Evolutionary conservation across 92 coral and sea anemone species (phyloP).

Genomic region (Zoanthus sociatus): DNA sequence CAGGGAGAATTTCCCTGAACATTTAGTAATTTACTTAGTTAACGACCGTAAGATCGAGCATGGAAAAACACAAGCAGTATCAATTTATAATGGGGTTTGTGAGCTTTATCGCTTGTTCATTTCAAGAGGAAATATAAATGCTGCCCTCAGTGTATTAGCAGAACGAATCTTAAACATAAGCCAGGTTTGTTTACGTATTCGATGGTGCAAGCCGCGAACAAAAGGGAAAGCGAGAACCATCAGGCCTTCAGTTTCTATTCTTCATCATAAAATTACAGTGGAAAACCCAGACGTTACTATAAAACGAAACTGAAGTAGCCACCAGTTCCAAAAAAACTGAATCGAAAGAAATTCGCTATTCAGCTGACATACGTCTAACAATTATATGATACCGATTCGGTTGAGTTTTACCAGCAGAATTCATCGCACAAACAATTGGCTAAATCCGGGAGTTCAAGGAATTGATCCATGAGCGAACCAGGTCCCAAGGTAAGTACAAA

Average conservation of each 20-base stretch:
- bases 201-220: background rate
- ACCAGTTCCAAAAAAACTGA: background rate
- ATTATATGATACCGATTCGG: background rate
- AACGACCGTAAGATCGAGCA: background rate
- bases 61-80: background rate
- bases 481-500: conserved; percentile 21
- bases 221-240: background rate
- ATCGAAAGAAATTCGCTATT: background rate
- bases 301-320: no score
- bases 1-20: background rate
- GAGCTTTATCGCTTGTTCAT: background rate
- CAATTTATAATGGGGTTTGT: background rate
- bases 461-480: conserved; percentile 38
- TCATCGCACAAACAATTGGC: background rate
- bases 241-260: background rate
- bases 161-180: background rate
- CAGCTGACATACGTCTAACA: conserved; percentile 8
- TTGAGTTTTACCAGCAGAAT: background rate
- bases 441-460: background rate
- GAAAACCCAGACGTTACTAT: background rate
- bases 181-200: background rate
- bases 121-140: background rate
- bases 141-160: background rate
- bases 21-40: background rate
- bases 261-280: background rate